Evolutionary conservation across 2,888 invertebrate genomes (phyloP).

Genomic region (Thyatira batis): DNA sequence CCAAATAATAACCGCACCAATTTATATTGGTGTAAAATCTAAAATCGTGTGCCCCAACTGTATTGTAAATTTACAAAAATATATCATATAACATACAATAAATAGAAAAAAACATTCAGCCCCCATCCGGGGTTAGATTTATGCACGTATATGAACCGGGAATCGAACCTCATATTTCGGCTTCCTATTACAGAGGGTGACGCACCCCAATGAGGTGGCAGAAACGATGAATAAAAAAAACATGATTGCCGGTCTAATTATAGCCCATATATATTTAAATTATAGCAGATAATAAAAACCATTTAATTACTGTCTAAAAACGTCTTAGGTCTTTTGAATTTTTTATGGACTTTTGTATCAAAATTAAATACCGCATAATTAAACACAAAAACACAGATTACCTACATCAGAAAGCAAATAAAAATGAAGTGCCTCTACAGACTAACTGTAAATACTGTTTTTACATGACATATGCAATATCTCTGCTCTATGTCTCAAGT

Average conservation of each 20-base stretch:
- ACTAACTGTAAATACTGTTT: background rate
- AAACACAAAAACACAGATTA: too few species aligned
- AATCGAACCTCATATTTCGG: conserved; percentile 66
- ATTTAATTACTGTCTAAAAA: background rate
- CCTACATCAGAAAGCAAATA: background rate
- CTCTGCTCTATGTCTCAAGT: background rate
- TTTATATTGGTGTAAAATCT: background rate
- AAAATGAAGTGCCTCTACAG: background rate
- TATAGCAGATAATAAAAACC: background rate
- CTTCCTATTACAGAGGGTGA: conserved; percentile 61
- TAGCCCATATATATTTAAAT: conserved; percentile 7
- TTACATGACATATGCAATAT: background rate
- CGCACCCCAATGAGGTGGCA: conserved; percentile 37
- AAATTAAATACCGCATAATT: too few species aligned
- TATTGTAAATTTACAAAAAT: background rate
- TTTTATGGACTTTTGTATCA: too few species aligned
- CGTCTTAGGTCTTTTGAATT: too few species aligned
- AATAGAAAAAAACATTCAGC: conserved; percentile 49
- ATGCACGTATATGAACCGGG: conserved; percentile 55
- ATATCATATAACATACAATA: conserved; percentile 34
- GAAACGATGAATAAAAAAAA: conserved; percentile 38
- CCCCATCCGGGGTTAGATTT: conserved; percentile 68
- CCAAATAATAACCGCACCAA: background rate
- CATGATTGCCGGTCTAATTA: conserved; percentile 32
- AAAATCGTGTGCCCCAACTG: background rate